Evolutionary conservation across 2,113 vertebrate genomes (phyloP), one percentile per base, ranked within the genome.

Genomic region (Oreochromis aureus): DNA sequence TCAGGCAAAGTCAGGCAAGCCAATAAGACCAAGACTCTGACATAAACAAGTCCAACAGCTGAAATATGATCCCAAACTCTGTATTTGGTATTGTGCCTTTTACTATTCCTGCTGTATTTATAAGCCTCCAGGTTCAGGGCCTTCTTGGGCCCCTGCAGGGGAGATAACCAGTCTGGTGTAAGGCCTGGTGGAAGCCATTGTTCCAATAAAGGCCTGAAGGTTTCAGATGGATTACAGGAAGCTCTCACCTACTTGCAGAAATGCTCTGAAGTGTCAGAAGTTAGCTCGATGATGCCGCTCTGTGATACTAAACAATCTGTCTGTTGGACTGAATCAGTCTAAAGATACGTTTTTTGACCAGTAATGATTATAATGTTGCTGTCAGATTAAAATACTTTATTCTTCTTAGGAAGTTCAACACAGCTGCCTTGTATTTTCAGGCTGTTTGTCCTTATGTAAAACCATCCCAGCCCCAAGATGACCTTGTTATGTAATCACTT

Each of bases 111-210:
- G 82, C 58, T 61, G 34, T 24, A 7, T 15, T 63, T 55, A 16
- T 53, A 92, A 89, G 73, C 79, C 51, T 92, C 19, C 83, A 85
- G 86, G 87, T 87, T 71, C 78, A 66, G 63, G 66, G 51, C 22
- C 15, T 89, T 19, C n/a, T 59, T 10, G 7, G 53, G 8, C 73
- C 12, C 89, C 88, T 53, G 86, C 81, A 30, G 87, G 76, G 89
- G 41, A 76, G 51, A 61, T 83, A 78, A 82, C 66, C 61, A 76
- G 82, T 69, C 55, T 24, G 41, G 83, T 61, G 58, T 71, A 44
- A 81, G 89, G 84, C n/a, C 80, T 22, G 82, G 83, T 89, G 76
- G 18, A 78, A 56, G 53, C 76, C 80, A 90, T 56, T 89, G 83
- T 66, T 88, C 73, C 19, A 39, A 44, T 83, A 44, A 48, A 46